Conservation (phyloP, 2,797 vertebrate species). For the Columba guinea region DNA sequence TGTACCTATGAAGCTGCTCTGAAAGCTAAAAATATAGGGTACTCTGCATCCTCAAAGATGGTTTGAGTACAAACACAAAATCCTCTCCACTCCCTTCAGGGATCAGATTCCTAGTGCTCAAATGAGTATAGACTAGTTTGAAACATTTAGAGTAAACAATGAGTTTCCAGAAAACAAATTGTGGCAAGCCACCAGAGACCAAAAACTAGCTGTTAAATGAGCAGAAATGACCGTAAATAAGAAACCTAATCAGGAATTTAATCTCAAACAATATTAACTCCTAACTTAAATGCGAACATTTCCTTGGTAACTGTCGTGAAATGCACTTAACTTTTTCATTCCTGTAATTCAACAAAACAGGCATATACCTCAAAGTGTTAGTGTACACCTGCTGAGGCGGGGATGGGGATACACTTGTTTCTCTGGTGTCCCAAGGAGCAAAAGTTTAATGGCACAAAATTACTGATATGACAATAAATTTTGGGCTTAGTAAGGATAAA, state of each 20-base stretch:
- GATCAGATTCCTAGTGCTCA: background rate
- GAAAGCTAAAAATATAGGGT: background rate
- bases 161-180: background rate
- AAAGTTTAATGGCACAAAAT: background rate
- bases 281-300: background rate
- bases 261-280: background rate
- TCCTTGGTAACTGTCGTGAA: background rate
- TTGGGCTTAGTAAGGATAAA: background rate
- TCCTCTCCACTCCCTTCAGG: background rate
- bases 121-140: fast-evolving
- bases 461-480: background rate
- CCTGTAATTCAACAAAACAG: background rate
- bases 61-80: background rate
- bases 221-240: background rate
- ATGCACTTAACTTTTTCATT: background rate
- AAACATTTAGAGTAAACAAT: background rate
- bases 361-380: background rate
- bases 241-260: background rate
- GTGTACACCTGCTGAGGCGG: background rate
- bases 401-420: background rate
- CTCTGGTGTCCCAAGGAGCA: background rate
- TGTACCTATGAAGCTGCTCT: background rate
- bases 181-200: background rate
- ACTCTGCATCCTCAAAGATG: background rate
- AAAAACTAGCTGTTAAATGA: background rate